phyloP scores from a whole-genome alignment of 1,140 invertebrate species.

The Nomia melanderi region DNA sequence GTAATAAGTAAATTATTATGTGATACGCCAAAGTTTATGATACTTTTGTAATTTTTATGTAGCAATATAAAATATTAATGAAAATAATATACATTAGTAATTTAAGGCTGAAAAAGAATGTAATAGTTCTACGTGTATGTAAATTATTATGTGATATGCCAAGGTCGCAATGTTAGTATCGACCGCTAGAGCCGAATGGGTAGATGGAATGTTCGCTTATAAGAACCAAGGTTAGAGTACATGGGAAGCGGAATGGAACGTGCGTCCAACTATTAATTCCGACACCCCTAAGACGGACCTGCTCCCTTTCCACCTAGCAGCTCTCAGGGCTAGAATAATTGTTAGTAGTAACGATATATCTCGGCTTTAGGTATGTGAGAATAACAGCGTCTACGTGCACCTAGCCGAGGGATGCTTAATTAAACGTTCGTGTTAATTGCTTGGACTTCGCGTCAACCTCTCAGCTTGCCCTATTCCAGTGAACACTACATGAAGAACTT shows the following conservation, averaged over 20 bases:
- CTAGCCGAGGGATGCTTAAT: constrained; percentile 72
- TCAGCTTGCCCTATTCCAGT: constrained; percentile 58
- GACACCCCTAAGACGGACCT: constrained; percentile 66
- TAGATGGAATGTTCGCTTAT: constrained; percentile 21
- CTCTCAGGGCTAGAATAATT: constrained; percentile 68
- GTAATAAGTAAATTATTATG: no score
- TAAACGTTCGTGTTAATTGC: constrained; percentile 78
- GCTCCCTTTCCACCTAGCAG: constrained; percentile 42
- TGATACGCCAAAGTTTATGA: no score
- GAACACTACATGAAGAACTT: constrained; percentile 59
- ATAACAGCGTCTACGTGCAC: constrained; percentile 71
- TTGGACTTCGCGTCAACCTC: constrained; percentile 72
- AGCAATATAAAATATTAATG: no score
- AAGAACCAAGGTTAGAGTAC: constrained; percentile 37
- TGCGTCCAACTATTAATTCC: constrained; percentile 41
- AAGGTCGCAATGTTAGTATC: not conserved
- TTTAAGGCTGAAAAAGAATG: no score
- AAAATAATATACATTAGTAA: no score
- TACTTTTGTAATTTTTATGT: no score
- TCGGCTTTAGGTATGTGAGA: constrained; percentile 74
- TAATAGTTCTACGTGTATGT: no score
- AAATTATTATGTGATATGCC: not conserved
- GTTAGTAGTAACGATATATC: constrained; percentile 75
- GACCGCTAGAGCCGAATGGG: not conserved
- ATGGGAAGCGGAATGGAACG: constrained; percentile 41